Conservation (phyloP, 2,888 invertebrate genomes). For the Xestoiulus laeticollis region DNA sequence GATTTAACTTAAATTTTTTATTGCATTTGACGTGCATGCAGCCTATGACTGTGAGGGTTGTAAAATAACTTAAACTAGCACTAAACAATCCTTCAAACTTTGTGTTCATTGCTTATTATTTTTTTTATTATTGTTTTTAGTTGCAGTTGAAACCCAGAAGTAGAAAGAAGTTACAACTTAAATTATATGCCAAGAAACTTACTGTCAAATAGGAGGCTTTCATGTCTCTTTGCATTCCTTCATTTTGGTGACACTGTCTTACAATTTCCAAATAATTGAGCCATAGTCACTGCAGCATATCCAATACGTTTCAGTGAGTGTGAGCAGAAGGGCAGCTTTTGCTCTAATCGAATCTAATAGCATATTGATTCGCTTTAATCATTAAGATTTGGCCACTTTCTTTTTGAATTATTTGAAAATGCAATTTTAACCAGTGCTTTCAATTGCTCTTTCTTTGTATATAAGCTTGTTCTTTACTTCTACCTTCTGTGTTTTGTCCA, state of each 20-base stretch:
- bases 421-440: background rate
- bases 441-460: background rate
- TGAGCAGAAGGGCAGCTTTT: background rate
- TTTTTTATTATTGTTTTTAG: conserved; percentile 6
- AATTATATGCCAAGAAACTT: conserved; percentile 34
- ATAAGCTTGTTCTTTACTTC: background rate
- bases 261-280: background rate
- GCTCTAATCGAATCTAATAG: too few species aligned
- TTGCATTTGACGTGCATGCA: background rate
- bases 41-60: too few species aligned
- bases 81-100: background rate
- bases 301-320: background rate
- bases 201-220: background rate
- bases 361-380: background rate
- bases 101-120: background rate
- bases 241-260: background rate
- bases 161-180: background rate
- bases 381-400: background rate
- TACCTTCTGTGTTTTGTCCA: background rate
- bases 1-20: background rate
- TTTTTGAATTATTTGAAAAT: background rate
- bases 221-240: background rate
- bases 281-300: background rate
- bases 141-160: conserved; percentile 40
- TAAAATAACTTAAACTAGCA: too few species aligned